These are phyloP conservation scores for Thalpophila matura DNA, from an alignment of 2,888 invertebrate species.

Conservation along the genomic window DNA sequence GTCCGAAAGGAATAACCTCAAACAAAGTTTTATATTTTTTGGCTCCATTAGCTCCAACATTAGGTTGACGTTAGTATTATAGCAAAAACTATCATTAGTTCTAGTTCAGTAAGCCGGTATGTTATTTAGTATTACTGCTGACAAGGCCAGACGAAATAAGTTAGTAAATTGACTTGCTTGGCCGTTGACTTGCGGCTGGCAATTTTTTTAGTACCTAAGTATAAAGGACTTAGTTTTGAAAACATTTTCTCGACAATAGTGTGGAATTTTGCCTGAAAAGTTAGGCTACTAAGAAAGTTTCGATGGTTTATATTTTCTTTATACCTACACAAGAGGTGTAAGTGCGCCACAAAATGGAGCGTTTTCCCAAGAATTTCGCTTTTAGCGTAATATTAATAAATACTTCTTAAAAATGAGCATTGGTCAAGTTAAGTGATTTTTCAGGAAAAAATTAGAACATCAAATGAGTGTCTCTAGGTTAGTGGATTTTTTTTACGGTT, in stretches of 20 bases:
- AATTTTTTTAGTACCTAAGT: no score
- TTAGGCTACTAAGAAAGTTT: neutral
- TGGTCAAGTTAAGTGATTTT: no score
- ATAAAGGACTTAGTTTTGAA: neutral
- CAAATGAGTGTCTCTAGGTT: no score
- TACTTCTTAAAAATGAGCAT: no score
- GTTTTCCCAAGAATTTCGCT: conserved; percentile 1
- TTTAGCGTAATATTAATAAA: no score
- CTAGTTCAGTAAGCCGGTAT: neutral
- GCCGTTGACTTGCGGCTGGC: neutral
- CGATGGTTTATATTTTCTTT: neutral
- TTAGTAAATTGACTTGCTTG: neutral
- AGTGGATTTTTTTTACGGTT: no score
- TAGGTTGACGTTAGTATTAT: neutral
- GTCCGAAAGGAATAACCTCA: neutral
- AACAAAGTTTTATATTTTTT: neutral
- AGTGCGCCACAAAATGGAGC: no score
- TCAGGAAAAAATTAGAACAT: no score
- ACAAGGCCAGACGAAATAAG: conserved; percentile 7
- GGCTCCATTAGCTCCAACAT: neutral
- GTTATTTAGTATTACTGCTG: neutral
- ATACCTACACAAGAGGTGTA: neutral
- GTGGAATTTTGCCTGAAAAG: neutral
- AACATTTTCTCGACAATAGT: neutral
- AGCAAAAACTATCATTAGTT: conserved; percentile 33